These are phyloP conservation scores for Biston stratarius DNA, from an alignment of 2,888 invertebrate species.

Conservation along the genomic window DNA sequence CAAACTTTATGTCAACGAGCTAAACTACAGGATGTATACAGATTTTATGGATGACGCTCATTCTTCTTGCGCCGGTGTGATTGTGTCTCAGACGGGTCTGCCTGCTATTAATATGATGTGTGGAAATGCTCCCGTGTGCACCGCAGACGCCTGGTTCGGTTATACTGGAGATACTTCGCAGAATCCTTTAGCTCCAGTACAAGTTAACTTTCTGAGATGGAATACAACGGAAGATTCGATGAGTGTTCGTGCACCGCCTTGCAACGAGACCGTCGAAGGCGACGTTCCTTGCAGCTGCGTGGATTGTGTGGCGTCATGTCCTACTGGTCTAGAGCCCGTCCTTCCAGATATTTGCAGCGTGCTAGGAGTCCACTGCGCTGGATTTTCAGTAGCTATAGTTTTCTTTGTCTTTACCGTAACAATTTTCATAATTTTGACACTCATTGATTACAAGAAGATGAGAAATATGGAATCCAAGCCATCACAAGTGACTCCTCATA, in stretches of 20 bases:
- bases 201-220: constrained; percentile 85
- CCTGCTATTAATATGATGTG: constrained; percentile 93
- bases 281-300: constrained; percentile 91
- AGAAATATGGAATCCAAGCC: constrained; percentile 42
- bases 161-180: constrained; percentile 86
- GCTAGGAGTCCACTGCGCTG: constrained; percentile 87
- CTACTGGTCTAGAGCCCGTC: constrained; percentile 74
- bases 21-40: constrained; percentile 84
- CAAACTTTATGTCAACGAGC: constrained; percentile 72
- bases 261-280: constrained; percentile 85
- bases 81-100: constrained; percentile 91
- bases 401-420: constrained; percentile 76
- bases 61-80: constrained; percentile 92
- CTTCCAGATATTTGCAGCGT: constrained; percentile 83
- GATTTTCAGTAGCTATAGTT: constrained; percentile 87
- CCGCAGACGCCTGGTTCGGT: constrained; percentile 87
- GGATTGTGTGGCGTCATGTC: constrained; percentile 90
- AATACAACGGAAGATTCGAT: constrained; percentile 73
- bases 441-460: constrained; percentile 51
- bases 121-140: constrained; percentile 89
- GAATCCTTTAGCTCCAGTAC: constrained; percentile 88
- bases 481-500: constrained; percentile 22
- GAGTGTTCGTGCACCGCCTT: constrained; percentile 78
- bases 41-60: constrained; percentile 89
- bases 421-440: constrained; percentile 64